Conservation (phyloP, 2,113 vertebrate genomes). For the Pteronura brasiliensis region DNA sequence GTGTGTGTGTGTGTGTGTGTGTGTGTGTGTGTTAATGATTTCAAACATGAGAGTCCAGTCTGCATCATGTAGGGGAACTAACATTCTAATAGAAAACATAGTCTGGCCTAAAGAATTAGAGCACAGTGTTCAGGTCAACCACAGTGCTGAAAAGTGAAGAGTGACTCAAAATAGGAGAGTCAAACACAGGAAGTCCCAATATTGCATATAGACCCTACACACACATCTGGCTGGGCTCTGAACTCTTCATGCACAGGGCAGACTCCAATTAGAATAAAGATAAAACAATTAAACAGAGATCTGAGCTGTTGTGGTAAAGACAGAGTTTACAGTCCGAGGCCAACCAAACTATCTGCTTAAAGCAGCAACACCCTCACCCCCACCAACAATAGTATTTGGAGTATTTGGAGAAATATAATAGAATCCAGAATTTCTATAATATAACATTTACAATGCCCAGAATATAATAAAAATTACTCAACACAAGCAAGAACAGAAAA, state of each 20-base stretch:
- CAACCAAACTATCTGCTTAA: neutral
- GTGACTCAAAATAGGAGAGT: neutral
- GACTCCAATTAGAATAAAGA: neutral
- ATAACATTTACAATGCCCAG: neutral
- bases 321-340: neutral
- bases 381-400: neutral
- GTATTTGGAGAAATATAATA: neutral
- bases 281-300: neutral
- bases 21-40: neutral
- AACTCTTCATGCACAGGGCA: neutral
- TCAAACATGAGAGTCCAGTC: neutral
- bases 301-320: neutral
- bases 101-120: neutral
- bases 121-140: neutral
- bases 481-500: conserved; percentile 24
- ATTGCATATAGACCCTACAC: neutral
- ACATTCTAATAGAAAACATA: neutral
- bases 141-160: neutral
- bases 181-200: neutral
- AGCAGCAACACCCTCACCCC: neutral
- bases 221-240: neutral
- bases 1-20: neutral
- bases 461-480: conserved; percentile 1
- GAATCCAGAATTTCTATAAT: neutral
- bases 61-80: neutral